phyloP scores from a whole-genome alignment of 2,888 invertebrate genomes.

The Acleris emargana region DNA sequence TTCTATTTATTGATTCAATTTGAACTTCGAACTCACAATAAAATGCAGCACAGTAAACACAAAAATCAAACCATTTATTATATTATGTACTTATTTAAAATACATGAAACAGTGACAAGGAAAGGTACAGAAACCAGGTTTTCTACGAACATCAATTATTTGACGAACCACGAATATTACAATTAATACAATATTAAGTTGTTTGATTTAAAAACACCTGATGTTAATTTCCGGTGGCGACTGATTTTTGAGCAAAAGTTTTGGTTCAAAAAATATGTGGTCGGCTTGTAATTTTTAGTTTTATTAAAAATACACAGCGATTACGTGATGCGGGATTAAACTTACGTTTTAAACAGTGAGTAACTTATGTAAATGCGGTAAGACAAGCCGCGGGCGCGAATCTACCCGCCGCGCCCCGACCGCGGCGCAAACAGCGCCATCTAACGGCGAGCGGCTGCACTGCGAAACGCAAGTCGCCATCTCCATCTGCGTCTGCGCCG shows the following conservation, averaged over 20 bases:
- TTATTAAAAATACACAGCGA: constrained; percentile 76
- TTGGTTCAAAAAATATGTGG: constrained; percentile 77
- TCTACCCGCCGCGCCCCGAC: constrained; percentile 48
- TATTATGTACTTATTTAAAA: constrained; percentile 67
- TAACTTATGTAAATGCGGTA: constrained; percentile 78
- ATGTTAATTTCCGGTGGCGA: constrained; percentile 56
- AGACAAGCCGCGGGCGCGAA: constrained; percentile 77
- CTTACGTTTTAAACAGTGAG: constrained; percentile 79
- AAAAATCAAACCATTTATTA: constrained; percentile 77
- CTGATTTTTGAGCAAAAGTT: constrained; percentile 79
- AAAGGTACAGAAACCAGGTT: constrained; percentile 65
- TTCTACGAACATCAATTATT: constrained; percentile 73
- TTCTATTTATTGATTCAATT: constrained; percentile 84
- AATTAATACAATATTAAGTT: constrained; percentile 37
- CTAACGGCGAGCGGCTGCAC: constrained; percentile 35
- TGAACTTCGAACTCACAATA: constrained; percentile 84
- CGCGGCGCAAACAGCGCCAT: constrained; percentile 48
- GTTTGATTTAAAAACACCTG: constrained; percentile 52
- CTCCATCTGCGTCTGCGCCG: constrained; percentile 38
- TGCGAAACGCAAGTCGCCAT: constrained; percentile 37
- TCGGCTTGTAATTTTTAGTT: constrained; percentile 66
- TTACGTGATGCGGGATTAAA: constrained; percentile 75
- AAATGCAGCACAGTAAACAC: constrained; percentile 83
- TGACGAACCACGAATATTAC: constrained; percentile 48
- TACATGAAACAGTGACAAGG: constrained; percentile 74